These are phyloP conservation scores for Polydrusus cervinus DNA, from an alignment of 2,888 invertebrate species.

Conservation along the genomic window DNA sequence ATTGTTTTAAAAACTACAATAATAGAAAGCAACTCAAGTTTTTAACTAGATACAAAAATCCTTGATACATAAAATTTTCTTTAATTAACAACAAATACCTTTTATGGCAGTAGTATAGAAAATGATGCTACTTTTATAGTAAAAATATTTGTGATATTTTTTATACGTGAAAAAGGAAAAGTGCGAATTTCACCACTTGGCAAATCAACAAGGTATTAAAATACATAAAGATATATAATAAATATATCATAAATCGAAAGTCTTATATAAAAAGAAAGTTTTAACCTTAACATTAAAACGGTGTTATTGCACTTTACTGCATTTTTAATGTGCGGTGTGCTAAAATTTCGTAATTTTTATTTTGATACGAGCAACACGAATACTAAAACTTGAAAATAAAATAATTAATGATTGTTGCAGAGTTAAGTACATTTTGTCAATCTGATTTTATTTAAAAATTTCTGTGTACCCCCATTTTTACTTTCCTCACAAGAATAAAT, in stretches of 20 bases:
- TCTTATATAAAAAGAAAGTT: background rate
- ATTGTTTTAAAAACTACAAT: too few species aligned
- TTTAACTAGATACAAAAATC: too few species aligned
- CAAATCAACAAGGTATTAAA: background rate
- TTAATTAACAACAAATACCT: background rate
- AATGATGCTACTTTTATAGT: background rate
- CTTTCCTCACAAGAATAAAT: too few species aligned
- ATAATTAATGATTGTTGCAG: too few species aligned
- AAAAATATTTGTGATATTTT: background rate
- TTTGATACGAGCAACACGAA: too few species aligned
- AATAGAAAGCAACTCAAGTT: too few species aligned
- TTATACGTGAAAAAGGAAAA: background rate
- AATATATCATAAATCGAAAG: constrained; percentile 3
- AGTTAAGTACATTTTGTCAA: too few species aligned
- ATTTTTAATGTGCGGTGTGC: background rate
- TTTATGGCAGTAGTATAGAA: background rate
- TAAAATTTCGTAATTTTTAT: too few species aligned
- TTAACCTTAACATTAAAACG: background rate
- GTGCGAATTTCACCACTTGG: background rate
- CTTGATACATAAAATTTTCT: too few species aligned
- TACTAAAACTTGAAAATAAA: too few species aligned
- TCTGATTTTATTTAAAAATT: too few species aligned
- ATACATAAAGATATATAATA: background rate
- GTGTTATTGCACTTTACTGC: background rate
- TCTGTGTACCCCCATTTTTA: too few species aligned